Evolutionary conservation across 1,140 invertebrate species (phyloP), one percentile per base, ranked within the genome.

Genomic region (Drosophila jambulina): DNA sequence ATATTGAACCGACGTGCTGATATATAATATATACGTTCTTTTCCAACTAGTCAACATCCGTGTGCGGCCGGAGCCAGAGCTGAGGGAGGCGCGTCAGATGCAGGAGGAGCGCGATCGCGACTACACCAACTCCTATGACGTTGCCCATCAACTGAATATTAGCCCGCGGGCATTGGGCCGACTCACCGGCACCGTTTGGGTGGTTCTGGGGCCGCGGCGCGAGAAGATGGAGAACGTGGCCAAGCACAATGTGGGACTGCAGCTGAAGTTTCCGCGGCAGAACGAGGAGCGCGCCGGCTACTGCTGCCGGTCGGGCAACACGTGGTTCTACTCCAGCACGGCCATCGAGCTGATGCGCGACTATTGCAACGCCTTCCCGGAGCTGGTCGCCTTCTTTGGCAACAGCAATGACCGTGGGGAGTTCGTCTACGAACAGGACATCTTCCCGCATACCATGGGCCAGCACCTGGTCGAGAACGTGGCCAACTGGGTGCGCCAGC

Each of bases 181-280:
- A 25, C 95, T 99, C 17, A 99, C 98, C 1, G 97, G 98, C 2
- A 95, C 95, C 5, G 94, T 99, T 48, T 96, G 95, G 67, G 94
- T 98, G 15, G 92, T 94, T 8, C 78, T 88, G 1, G 93, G 93
- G 1, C 90, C 93, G 7, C 93, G 93, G 34, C 78, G 87, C 13
- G 76, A 83, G 4, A 86, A 91, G 8, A 60, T 92, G 15, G 93
- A 94, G 49, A 92, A 93, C 71, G 82, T 91, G 8, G 92, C 93
- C n/a, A 96, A 96, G 90, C 91, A 96, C 25, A 99, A 99, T 91
- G 95, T 99, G 32, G 98, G 98, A 1, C 94, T 99, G 13, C 97
- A 98, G 93, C 93, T 99, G 2, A 99, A 99, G 92, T 98, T 97
- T 81, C 97, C 96, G 57, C 97, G 92, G 2, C 62, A 94, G 91